These are phyloP conservation scores for Ondatra zibethicus DNA, from an alignment of 2,113 vertebrate genomes.

Conservation along the genomic window DNA sequence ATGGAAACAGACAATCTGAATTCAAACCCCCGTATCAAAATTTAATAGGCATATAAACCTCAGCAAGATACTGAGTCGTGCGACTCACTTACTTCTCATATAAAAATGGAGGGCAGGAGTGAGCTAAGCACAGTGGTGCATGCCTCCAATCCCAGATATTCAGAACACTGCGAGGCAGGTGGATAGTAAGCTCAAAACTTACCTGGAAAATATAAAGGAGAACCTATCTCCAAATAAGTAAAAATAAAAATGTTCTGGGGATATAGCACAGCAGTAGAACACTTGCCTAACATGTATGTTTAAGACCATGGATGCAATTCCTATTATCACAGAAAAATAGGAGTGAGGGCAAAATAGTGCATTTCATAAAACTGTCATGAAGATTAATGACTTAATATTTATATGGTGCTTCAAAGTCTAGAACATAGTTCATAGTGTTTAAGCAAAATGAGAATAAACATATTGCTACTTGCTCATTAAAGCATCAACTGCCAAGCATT, in stretches of 20 bases:
- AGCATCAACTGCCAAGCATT: neutral
- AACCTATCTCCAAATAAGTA: neutral
- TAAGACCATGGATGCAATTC: neutral
- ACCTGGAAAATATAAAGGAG: neutral
- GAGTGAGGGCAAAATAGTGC: neutral
- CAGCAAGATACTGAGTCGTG: neutral
- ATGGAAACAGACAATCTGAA: neutral
- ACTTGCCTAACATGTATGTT: neutral
- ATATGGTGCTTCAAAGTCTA: slow-evolving; percentile 29
- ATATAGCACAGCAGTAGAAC: neutral
- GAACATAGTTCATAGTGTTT: slow-evolving; percentile 12
- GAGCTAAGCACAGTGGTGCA: neutral
- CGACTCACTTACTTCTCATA: slow-evolving; percentile 48
- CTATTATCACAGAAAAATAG: neutral
- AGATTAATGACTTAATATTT: slow-evolving; percentile 50
- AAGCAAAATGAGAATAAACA: slow-evolving; percentile 33
- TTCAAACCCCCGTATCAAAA: slow-evolving; percentile 24
- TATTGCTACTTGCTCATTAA: slow-evolving; percentile 25
- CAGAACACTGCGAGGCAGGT: neutral
- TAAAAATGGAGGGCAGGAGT: neutral
- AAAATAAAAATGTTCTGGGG: neutral
- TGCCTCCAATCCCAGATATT: neutral
- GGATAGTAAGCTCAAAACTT: neutral
- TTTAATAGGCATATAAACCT: neutral
- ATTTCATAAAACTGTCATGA: neutral